A percentile compares a stretch with the other conserved stretches of the same genome.
phyloP scores from a whole-genome alignment of 2,888 invertebrate genomes.

The Sialis fuliginosa region DNA sequence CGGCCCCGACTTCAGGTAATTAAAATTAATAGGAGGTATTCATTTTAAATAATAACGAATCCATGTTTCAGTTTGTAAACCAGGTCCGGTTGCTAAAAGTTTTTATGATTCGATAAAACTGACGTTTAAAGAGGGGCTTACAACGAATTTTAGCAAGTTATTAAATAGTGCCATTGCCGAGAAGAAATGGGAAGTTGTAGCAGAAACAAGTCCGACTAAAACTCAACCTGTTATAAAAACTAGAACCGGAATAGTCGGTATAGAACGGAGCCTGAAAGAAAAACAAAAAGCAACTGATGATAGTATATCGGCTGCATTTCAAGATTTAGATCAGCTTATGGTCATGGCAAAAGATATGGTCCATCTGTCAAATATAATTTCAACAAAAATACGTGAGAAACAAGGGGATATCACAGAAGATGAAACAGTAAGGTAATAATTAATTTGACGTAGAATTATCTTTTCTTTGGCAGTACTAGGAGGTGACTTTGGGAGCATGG shows the following conservation, averaged over 20 bases:
- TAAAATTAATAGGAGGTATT: background rate
- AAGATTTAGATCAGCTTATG: conserved; percentile 90
- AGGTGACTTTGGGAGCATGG: too few species aligned
- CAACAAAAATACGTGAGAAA: conserved; percentile 79
- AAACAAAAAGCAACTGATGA: conserved; percentile 82
- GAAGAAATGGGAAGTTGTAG: conserved; percentile 42
- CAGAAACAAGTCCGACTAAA: conserved; percentile 15
- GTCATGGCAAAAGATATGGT: conserved; percentile 98
- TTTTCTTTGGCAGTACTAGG: too few species aligned
- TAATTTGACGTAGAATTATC: too few species aligned
- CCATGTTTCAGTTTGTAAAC: conserved; percentile 33
- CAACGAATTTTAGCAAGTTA: conserved; percentile 39
- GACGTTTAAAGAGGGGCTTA: conserved; percentile 72
- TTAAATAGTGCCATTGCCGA: conserved; percentile 43
- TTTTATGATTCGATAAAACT: conserved; percentile 59
- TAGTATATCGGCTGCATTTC: conserved; percentile 84
- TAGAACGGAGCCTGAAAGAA: conserved; percentile 81
- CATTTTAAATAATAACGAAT: background rate
- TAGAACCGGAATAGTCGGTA: conserved; percentile 84
- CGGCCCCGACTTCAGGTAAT: conserved; percentile 40
- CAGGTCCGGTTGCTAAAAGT: conserved; percentile 59
- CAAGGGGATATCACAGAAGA: conserved; percentile 94
- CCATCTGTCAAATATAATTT: conserved; percentile 73
- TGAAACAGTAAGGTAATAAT: conserved; percentile 54
- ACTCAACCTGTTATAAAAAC: conserved; percentile 39